Percentiles rank a stretch among this genome's conserved stretches.
phyloP scores from a whole-genome alignment of 1,140 invertebrate species.

The Bacillus rossius region DNA sequence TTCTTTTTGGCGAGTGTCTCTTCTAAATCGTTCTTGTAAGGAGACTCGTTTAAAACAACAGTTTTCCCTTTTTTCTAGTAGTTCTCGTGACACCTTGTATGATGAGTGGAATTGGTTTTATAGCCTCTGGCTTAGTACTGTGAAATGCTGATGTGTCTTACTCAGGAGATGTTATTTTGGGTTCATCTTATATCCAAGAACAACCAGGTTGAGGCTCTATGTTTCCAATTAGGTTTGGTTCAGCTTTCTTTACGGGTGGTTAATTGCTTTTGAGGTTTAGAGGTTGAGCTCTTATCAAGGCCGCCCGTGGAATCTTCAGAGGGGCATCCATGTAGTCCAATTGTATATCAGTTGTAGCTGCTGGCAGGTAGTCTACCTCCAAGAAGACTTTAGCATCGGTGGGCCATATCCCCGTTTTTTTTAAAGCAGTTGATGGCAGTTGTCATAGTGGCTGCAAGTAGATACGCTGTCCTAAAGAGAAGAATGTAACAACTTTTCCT shows the following conservation, averaged over 20 bases:
- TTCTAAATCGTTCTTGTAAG: not conserved
- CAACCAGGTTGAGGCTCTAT: no score
- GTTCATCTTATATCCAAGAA: no score
- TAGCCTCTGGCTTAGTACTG: not conserved
- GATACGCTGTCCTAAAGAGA: no score
- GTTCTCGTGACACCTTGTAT: not conserved
- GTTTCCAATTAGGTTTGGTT: no score
- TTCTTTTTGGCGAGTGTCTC: not conserved
- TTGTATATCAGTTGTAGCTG: not conserved
- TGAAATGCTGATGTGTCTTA: no score
- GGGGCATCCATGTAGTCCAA: no score
- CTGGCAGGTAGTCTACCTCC: not conserved
- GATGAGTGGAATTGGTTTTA: not conserved
- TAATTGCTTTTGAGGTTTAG: no score
- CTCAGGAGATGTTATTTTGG: not conserved
- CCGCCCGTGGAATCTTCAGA: no score
- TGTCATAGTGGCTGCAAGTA: not conserved
- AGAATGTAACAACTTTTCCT: no score
- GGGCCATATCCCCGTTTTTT: not conserved
- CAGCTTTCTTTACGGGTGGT: no score
- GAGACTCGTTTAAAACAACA: not conserved
- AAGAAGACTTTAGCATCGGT: not conserved
- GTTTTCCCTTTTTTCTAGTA: not conserved
- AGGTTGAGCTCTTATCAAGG: no score
- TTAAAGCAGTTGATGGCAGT: not conserved